Conservation (phyloP, 2,113 vertebrate species). For the Pteruthius melanotis region DNA sequence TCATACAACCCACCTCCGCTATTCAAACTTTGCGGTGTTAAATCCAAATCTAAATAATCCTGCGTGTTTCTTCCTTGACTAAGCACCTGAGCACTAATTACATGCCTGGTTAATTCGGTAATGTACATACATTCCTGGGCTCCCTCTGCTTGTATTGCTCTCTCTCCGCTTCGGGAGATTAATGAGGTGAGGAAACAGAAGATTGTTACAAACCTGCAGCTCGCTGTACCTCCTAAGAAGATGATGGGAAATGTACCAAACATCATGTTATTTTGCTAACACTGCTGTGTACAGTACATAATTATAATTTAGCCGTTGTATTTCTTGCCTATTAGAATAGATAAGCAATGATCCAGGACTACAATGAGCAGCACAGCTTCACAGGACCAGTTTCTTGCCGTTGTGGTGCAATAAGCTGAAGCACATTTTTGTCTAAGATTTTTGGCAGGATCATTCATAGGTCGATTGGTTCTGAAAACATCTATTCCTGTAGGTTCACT, state of each 20-base stretch:
- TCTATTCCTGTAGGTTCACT: background rate
- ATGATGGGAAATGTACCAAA: conserved; percentile 44
- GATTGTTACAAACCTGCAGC: conserved; percentile 67
- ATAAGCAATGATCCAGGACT: conserved; percentile 56
- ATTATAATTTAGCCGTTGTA: background rate
- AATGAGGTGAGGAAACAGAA: conserved; percentile 72
- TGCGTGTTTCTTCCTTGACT: conserved; percentile 51
- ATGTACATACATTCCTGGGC: conserved; percentile 60
- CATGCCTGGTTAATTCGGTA: conserved; percentile 80
- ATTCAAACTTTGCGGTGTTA: conserved; percentile 59
- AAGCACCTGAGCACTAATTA: conserved; percentile 78
- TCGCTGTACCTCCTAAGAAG: conserved; percentile 41
- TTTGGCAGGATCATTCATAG: background rate
- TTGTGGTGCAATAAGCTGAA: background rate
- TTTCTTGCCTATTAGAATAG: conserved; percentile 54
- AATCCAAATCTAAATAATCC: conserved; percentile 69
- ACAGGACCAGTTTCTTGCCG: accelerated
- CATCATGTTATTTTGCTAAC: conserved; percentile 4
- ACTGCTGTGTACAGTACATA: background rate
- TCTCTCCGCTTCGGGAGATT: conserved; percentile 68
- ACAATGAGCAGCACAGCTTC: conserved; percentile 2
- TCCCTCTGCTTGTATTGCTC: conserved; percentile 55
- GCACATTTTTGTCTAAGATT: background rate
- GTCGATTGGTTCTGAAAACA: background rate
- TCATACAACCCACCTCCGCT: background rate